These are phyloP conservation scores for Microplitis demolitor DNA, from an alignment of 1,140 invertebrate genomes.

Conservation along the genomic window DNA sequence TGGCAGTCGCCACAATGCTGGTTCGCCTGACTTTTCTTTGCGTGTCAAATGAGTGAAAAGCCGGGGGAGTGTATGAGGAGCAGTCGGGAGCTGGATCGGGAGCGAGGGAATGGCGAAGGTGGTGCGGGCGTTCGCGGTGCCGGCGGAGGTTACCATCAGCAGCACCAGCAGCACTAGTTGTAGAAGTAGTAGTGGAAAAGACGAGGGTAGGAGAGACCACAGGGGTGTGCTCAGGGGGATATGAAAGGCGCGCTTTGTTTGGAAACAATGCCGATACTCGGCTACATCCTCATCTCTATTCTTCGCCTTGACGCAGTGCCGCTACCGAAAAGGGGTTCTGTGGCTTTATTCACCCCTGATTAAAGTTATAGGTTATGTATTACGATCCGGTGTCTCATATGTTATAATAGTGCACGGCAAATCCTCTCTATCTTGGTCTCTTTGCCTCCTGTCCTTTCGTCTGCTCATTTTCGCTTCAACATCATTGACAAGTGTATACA, in stretches of 20 bases:
- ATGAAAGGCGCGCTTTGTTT: constrained; percentile 63
- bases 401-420: background rate
- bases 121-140: constrained; percentile 34
- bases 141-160: background rate
- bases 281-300: constrained; percentile 63
- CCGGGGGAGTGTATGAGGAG: constrained; percentile 26
- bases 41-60: constrained; percentile 63
- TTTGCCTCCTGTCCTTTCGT: background rate
- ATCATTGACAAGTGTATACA: background rate
- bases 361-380: constrained; percentile 57
- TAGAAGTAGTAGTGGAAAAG: background rate
- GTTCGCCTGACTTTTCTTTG: constrained; percentile 60
- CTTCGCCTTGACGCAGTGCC: constrained; percentile 59
- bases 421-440: too few species aligned
- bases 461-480: background rate
- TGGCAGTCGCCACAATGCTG: constrained; percentile 53
- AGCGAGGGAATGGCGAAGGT: constrained; percentile 17
- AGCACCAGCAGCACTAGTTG: background rate
- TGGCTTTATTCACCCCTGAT: constrained; percentile 56
- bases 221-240: constrained; percentile 46
- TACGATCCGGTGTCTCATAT: constrained; percentile 1
- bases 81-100: background rate
- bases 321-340: constrained; percentile 49
- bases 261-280: constrained; percentile 63
- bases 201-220: constrained; percentile 12